These are phyloP conservation scores for Florisuga fusca DNA, from an alignment of 2,797 vertebrate species.

Conservation along the genomic window DNA sequence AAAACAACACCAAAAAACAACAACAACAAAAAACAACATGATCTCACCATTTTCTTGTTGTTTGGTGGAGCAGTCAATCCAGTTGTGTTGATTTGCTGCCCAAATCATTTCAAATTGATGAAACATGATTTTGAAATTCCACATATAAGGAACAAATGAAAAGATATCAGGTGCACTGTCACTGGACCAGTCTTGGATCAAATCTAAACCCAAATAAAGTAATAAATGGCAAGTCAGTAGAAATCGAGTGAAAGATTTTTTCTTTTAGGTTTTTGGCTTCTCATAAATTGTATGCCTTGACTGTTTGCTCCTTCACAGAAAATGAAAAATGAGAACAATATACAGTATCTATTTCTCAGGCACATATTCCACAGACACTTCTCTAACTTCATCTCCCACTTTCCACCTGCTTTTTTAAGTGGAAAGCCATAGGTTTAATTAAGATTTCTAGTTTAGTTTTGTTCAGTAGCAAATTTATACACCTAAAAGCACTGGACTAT, in stretches of 20 bases:
- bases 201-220: slow-evolving; percentile 81
- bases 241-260: not conserved
- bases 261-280: not conserved
- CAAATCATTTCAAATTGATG: slow-evolving; percentile 99
- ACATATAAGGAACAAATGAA: slow-evolving; percentile 97
- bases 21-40: too few species aligned
- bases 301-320: not conserved
- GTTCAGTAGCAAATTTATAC: not conserved
- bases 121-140: slow-evolving; percentile 97
- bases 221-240: slow-evolving; percentile 10
- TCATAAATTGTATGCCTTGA: not conserved
- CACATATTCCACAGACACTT: not conserved
- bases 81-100: slow-evolving; percentile 98
- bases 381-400: not conserved
- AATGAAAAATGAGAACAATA: not conserved
- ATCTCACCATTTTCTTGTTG: slow-evolving; percentile 96
- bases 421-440: not conserved
- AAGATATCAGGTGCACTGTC: slow-evolving; percentile 96
- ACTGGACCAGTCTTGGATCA: slow-evolving; percentile 98
- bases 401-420: not conserved
- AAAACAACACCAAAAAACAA: not conserved
- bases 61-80: slow-evolving; percentile 98
- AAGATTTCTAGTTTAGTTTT: not conserved
- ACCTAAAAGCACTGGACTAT: not conserved
- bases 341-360: not conserved